Percentiles rank a stretch among this genome's conserved stretches.
Conservation (phyloP, 1,140 invertebrate species). For the Drosophila auraria region DNA sequence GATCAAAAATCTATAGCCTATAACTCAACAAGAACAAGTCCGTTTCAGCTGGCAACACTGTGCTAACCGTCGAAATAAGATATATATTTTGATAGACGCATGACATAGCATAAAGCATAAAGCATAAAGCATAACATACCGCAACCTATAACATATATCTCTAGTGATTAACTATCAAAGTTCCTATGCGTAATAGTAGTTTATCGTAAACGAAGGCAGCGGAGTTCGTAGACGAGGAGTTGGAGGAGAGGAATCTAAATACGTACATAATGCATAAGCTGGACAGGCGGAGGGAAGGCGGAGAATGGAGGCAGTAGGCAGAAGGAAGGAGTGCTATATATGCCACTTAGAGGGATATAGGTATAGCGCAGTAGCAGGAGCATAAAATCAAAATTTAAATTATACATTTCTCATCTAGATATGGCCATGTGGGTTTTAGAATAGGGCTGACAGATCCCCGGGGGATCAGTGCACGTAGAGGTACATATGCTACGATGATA, state of each 20-base stretch:
- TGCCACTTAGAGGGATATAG: constrained; percentile 35
- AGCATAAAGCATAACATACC: constrained; percentile 52
- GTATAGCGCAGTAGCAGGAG: constrained; percentile 50
- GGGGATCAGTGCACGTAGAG: constrained; percentile 19
- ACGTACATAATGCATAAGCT: constrained; percentile 70
- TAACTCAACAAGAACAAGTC: constrained; percentile 73
- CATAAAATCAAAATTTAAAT: constrained; percentile 63
- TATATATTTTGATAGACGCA: constrained; percentile 58
- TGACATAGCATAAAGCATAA: constrained; percentile 51
- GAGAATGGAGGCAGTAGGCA: neutral
- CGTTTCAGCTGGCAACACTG: constrained; percentile 81
- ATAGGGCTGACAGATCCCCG: constrained; percentile 25
- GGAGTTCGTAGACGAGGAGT: constrained; percentile 7
- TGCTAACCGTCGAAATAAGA: constrained; percentile 53
- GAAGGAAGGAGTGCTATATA: constrained; percentile 16
- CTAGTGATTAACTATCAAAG: constrained; percentile 84
- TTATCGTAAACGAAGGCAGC: constrained; percentile 50
- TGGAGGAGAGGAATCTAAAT: constrained; percentile 60
- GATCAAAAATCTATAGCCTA: constrained; percentile 37
- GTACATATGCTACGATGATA: constrained; percentile 12
- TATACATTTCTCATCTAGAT: constrained; percentile 61
- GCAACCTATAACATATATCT: constrained; percentile 69
- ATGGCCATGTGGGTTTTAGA: constrained; percentile 45
- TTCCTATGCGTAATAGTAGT: constrained; percentile 83
- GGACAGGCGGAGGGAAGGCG: constrained; percentile 28